Evolutionary conservation across 2,113 vertebrate species (phyloP).

Genomic region (Patagioenas fasciata): DNA sequence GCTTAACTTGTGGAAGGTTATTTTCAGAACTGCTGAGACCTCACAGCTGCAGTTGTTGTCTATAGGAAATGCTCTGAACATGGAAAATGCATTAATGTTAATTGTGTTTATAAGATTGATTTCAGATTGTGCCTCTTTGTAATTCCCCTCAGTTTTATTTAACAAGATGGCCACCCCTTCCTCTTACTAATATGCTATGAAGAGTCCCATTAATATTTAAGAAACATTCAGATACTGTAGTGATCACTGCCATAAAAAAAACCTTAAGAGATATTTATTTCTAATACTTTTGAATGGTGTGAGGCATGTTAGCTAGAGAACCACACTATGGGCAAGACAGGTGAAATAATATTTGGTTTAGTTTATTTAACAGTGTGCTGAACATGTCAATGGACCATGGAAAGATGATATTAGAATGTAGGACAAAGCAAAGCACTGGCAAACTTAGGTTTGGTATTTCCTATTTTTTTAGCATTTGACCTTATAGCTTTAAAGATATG

Average conservation of each 20-base stretch:
- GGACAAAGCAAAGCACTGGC: not conserved
- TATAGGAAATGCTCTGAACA: not conserved
- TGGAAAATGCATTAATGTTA: conserved; percentile 12
- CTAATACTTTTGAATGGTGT: not conserved
- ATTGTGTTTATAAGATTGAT: conserved; percentile 17
- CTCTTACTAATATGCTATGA: not conserved
- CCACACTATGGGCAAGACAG: not conserved
- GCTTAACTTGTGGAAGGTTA: not conserved
- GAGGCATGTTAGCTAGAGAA: not conserved
- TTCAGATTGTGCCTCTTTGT: conserved; percentile 1
- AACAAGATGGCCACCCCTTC: not conserved
- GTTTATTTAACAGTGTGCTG: not conserved
- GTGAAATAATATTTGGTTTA: not conserved
- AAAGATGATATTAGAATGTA: not conserved
- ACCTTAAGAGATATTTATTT: not conserved
- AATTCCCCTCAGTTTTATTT: not conserved
- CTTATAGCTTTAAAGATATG: not conserved
- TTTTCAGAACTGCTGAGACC: conserved; percentile 12
- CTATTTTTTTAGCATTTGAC: not conserved
- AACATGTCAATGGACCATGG: not conserved
- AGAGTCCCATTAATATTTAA: not conserved
- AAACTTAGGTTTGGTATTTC: not conserved
- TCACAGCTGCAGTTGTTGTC: conserved; percentile 10
- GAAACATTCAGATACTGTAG: not conserved
- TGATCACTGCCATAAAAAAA: not conserved